These are phyloP conservation scores for Trachelus stipa DNA, from an alignment of 2,888 invertebrate genomes.

Conservation along the genomic window DNA sequence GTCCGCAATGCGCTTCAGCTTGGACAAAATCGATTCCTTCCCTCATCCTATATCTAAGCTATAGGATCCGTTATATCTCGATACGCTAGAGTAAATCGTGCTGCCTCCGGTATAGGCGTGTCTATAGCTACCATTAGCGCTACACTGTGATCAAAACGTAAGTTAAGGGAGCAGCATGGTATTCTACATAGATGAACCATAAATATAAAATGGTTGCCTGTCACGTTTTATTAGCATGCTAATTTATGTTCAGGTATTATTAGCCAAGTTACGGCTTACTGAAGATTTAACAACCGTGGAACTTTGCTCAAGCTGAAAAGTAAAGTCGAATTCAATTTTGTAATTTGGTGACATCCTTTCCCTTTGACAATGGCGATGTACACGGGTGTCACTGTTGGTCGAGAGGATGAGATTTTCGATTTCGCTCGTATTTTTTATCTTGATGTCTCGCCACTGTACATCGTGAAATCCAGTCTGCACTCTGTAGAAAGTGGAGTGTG, in stretches of 20 bases:
- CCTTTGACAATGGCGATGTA: background rate
- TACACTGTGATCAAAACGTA: background rate
- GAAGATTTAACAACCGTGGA: background rate
- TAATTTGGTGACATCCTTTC: background rate
- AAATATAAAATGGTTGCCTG: background rate
- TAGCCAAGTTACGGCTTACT: background rate
- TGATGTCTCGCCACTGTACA: background rate
- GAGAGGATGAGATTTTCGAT: background rate
- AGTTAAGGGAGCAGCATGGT: background rate
- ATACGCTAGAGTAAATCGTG: conserved; percentile 28
- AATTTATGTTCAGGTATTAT: background rate
- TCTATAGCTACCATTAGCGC: background rate
- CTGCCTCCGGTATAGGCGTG: background rate
- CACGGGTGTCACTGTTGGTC: background rate
- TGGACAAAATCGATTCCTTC: conserved; percentile 44
- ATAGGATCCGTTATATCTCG: conserved; percentile 19
- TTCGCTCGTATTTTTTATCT: background rate
- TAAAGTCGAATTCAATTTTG: background rate
- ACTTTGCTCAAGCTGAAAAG: background rate
- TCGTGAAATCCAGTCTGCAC: conserved; percentile 7
- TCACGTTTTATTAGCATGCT: background rate
- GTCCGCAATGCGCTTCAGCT: conserved; percentile 49
- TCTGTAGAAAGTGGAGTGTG: conserved; percentile 8
- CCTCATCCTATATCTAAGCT: conserved; percentile 23
- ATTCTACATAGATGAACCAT: background rate